A percentile compares a stretch with the other conserved stretches of the same genome.
Evolutionary conservation across 2,797 vertebrate species (phyloP).

Genomic region (Acanthurus lineatus): DNA sequence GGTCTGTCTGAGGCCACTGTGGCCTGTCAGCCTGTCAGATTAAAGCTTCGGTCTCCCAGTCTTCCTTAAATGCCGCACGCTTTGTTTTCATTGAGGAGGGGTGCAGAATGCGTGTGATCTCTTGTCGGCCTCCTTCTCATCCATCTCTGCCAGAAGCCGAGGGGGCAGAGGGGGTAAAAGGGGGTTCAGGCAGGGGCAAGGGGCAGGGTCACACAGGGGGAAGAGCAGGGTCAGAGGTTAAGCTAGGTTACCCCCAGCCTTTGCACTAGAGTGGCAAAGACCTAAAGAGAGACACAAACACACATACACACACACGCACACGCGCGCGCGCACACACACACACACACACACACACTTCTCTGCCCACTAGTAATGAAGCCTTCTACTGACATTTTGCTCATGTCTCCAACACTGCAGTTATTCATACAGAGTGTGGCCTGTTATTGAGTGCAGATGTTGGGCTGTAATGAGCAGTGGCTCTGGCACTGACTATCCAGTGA

Average conservation of each 20-base stretch:
- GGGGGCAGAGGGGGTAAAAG: conserved; percentile 70
- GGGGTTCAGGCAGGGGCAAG: conserved; percentile 78
- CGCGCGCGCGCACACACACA: conserved; percentile 42
- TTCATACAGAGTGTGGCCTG: conserved; percentile 79
- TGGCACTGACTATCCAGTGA: conserved; percentile 58
- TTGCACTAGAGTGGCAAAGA: conserved; percentile 51
- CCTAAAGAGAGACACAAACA: conserved; percentile 55
- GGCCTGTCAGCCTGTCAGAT: conserved; percentile 82
- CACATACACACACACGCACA: conserved; percentile 35
- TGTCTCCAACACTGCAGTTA: conserved; percentile 83
- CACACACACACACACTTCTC: conserved; percentile 51
- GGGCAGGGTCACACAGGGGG: conserved; percentile 80
- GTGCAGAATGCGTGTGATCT: conserved; percentile 84
- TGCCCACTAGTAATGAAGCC: conserved; percentile 80
- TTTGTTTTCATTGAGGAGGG: conserved; percentile 84
- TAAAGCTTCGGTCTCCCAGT: conserved; percentile 71
- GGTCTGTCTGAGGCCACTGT: conserved; percentile 72
- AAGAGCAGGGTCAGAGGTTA: conserved; percentile 80
- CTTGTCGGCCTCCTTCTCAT: conserved; percentile 80
- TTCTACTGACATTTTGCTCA: conserved; percentile 82
- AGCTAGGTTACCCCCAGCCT: conserved; percentile 74
- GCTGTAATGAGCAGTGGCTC: conserved; percentile 80
- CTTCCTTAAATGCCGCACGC: conserved; percentile 78
- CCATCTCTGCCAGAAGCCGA: conserved; percentile 78
- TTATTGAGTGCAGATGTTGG: conserved; percentile 86